These are phyloP conservation scores for Erythrocercus mccallii DNA, from an alignment of 2,113 vertebrate genomes.

Conservation along the genomic window DNA sequence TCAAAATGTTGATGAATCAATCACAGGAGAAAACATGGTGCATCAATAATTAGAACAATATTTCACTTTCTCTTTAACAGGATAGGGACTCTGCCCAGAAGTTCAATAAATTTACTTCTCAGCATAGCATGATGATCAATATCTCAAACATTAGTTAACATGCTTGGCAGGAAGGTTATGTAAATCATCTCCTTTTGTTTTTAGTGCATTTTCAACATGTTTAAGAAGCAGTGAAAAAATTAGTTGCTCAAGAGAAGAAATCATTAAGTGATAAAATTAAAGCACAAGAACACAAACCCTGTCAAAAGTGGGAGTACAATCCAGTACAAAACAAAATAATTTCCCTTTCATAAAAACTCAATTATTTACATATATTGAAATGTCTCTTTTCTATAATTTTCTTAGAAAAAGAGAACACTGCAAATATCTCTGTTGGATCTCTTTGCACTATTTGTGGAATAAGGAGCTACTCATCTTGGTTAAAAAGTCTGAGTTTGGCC, in stretches of 20 bases:
- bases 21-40: neutral
- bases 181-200: constrained; percentile 39
- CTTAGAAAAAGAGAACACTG: neutral
- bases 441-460: constrained; percentile 7
- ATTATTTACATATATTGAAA: neutral
- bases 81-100: constrained; percentile 28
- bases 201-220: constrained; percentile 26
- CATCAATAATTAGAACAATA: constrained; percentile 24
- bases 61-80: constrained; percentile 54
- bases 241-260: neutral
- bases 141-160: constrained; percentile 3
- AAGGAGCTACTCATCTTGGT: constrained; percentile 32
- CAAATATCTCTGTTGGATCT: neutral
- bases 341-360: neutral
- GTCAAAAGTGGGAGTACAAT: neutral
- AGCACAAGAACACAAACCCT: neutral
- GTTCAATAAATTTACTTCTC: constrained; percentile 51
- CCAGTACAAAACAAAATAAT: neutral
- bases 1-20: neutral
- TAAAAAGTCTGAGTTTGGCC: constrained; percentile 8
- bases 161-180: neutral
- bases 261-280: neutral
- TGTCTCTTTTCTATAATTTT: neutral
- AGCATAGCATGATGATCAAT: neutral
- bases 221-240: neutral